These are phyloP conservation scores for Lasioglossum pauxillum DNA, from an alignment of 2,888 invertebrate species.

Conservation along the genomic window DNA sequence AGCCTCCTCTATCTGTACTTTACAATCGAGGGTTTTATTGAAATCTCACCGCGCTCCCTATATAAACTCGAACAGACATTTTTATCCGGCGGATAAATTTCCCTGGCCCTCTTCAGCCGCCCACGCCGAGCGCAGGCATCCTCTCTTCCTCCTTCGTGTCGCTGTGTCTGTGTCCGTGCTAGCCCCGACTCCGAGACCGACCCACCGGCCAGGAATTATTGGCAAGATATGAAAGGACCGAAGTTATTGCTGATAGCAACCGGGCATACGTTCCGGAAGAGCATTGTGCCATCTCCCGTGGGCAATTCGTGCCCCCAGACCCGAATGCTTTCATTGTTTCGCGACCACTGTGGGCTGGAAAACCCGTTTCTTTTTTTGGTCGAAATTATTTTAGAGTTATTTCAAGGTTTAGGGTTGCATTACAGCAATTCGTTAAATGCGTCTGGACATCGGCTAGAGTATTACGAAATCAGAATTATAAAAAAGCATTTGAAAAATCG, in stretches of 20 bases:
- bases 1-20: slow-evolving; percentile 78
- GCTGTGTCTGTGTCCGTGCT: not conserved
- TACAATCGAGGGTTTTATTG: slow-evolving; percentile 81
- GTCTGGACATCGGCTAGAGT: not conserved
- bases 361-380: no score
- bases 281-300: slow-evolving; percentile 37
- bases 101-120: slow-evolving; percentile 42
- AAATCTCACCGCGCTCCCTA: slow-evolving; percentile 75
- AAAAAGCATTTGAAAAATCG: no score
- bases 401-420: not conserved
- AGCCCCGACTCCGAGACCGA: not conserved
- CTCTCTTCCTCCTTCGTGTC: not conserved
- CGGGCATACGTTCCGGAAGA: slow-evolving; percentile 68
- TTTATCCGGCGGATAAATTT: slow-evolving; percentile 83
- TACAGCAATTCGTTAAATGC: not conserved
- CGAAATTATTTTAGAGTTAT: not conserved
- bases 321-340: not conserved
- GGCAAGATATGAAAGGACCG: slow-evolving; percentile 80
- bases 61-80: slow-evolving; percentile 82
- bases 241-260: slow-evolving; percentile 82
- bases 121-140: not conserved
- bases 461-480: no score
- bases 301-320: slow-evolving; percentile 52
- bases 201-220: slow-evolving; percentile 78
- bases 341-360: not conserved